Percentiles rank a stretch among this genome's conserved stretches.
Conservation (phyloP, 2,888 invertebrate genomes). For the Anarsia innoxiella region DNA sequence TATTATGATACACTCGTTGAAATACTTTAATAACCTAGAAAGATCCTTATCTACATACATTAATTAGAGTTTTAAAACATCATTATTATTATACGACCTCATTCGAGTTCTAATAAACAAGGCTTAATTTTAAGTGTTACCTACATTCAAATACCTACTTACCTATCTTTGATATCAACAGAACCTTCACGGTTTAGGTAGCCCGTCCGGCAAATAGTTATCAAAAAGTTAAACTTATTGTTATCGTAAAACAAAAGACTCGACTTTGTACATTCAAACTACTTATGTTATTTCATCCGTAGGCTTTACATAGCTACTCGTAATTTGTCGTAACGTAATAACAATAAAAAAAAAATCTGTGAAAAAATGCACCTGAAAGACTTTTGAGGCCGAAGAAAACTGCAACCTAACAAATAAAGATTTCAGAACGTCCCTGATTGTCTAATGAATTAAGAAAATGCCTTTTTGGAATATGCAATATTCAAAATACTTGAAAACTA, state of each 20-base stretch:
- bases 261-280: slow-evolving; percentile 5
- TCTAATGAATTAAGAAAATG: no score
- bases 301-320: slow-evolving; percentile 29
- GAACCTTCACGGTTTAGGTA: slow-evolving; percentile 31
- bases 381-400: no score
- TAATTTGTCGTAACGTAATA: no score
- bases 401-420: slow-evolving; percentile 22
- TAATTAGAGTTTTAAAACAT: slow-evolving; percentile 39
- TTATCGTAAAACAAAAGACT: slow-evolving; percentile 21
- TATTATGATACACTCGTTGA: no score
- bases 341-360: no score
- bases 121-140: no score
- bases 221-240: slow-evolving; percentile 26
- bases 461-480: no score
- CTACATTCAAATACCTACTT: no score
- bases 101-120: no score
- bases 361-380: no score
- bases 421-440: no score
- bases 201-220: slow-evolving; percentile 32
- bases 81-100: slow-evolving; percentile 9
- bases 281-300: neutral
- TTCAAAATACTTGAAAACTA: no score
- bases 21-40: slow-evolving; percentile 67
- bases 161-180: slow-evolving; percentile 3
- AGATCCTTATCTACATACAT: slow-evolving; percentile 46